A percentile compares a stretch with the other conserved stretches of the same genome.
These are phyloP conservation scores for Prosopocoilus inquinatus DNA, from an alignment of 2,888 invertebrate genomes.

Conservation along the genomic window DNA sequence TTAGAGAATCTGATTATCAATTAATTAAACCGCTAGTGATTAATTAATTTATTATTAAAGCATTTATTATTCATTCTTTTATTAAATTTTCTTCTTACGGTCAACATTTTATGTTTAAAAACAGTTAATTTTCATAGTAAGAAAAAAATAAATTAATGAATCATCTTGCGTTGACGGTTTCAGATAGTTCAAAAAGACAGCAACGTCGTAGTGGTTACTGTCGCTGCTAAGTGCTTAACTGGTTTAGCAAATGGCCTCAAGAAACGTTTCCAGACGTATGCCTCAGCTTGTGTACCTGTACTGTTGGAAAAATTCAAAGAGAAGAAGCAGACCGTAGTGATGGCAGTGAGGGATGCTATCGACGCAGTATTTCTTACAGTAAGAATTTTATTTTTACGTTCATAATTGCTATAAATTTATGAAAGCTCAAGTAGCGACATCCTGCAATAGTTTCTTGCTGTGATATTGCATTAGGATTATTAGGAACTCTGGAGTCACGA, in stretches of 20 bases:
- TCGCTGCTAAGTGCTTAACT: conserved; percentile 81
- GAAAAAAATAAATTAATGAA: not conserved
- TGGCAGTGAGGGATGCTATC: conserved; percentile 82
- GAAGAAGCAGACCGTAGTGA: conserved; percentile 89
- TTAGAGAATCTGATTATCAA: too few relatives aligned
- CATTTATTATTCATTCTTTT: too few relatives aligned
- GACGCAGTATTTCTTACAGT: conserved; percentile 84
- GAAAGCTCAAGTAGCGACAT: too few relatives aligned
- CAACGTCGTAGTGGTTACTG: conserved; percentile 89
- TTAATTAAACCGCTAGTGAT: too few relatives aligned
- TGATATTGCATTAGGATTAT: too few relatives aligned
- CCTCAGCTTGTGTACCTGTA: conserved; percentile 70
- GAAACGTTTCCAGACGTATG: conserved; percentile 83
- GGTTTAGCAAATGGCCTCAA: conserved; percentile 83
- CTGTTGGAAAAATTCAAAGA: conserved; percentile 96
- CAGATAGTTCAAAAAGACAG: conserved; percentile 90
- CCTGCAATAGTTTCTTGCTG: too few relatives aligned
- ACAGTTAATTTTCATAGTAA: not conserved
- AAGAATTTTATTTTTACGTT: conserved; percentile 49
- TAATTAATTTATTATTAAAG: too few relatives aligned
- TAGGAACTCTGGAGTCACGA: too few relatives aligned
- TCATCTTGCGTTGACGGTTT: conserved; percentile 22
- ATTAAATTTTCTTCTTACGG: too few relatives aligned
- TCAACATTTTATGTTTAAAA: too few relatives aligned
- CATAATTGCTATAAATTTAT: too few relatives aligned